Conservation (phyloP, 2,888 invertebrate genomes). For the Polydrusus cervinus region DNA sequence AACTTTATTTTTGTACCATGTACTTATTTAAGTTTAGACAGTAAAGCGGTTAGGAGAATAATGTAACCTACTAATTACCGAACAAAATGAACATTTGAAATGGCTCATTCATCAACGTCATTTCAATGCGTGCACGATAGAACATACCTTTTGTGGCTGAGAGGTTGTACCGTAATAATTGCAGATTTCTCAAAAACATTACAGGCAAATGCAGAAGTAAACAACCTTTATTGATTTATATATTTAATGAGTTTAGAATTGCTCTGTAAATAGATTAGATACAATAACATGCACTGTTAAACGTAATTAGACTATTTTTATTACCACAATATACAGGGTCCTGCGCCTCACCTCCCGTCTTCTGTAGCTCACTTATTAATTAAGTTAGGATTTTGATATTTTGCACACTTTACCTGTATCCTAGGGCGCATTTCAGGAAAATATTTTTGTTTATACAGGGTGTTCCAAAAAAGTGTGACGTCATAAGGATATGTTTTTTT, state of each 20-base stretch:
- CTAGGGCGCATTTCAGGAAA: no score
- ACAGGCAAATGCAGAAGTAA: constrained; percentile 8
- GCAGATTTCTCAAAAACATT: constrained; percentile 37
- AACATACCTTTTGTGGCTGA: constrained; percentile 41
- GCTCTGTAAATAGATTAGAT: no score
- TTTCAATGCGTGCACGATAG: constrained; percentile 39
- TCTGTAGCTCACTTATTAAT: no score
- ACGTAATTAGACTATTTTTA: no score
- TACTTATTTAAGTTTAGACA: constrained; percentile 1
- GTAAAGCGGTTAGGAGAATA: constrained; percentile 15
- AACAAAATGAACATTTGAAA: constrained; percentile 37
- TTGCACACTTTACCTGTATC: no score
- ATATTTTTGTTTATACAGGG: no score
- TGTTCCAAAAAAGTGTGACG: no score
- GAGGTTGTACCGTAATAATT: constrained; percentile 37
- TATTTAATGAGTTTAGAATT: background rate
- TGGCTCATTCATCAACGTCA: constrained; percentile 45
- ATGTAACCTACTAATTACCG: constrained; percentile 26
- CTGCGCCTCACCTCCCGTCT: no score
- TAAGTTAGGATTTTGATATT: no score
- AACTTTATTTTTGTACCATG: constrained; percentile 1
- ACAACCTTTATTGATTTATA: background rate
- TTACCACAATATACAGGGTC: no score
- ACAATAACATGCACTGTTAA: no score
- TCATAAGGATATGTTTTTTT: no score